A percentile compares a stretch with the other conserved stretches of the same genome.
Evolutionary conservation across 2,888 invertebrate genomes (phyloP).

Genomic region (Tiphia femorata): DNA sequence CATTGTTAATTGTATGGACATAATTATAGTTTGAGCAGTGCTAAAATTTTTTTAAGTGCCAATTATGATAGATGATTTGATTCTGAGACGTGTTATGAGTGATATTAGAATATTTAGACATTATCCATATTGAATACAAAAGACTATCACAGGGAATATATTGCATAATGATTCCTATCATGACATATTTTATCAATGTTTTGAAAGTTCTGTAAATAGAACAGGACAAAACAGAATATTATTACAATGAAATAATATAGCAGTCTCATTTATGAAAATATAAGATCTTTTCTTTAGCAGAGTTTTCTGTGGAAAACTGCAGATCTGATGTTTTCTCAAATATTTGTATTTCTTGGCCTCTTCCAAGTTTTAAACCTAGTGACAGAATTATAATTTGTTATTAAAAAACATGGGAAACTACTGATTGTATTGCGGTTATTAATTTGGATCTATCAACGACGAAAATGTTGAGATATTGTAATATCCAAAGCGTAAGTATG

Average conservation of each 20-base stretch:
- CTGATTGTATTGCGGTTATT: slow-evolving; percentile 10
- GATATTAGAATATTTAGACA: background rate
- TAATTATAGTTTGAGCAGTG: too few relatives aligned
- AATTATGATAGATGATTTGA: too few relatives aligned
- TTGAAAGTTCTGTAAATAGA: slow-evolving; percentile 10
- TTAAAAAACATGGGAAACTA: slow-evolving; percentile 17
- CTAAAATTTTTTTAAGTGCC: too few relatives aligned
- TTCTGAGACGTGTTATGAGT: too few relatives aligned
- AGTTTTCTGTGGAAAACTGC: slow-evolving; percentile 13
- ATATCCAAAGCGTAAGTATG: too few relatives aligned
- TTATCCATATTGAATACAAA: slow-evolving; percentile 23
- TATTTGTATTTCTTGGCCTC: slow-evolving; percentile 13
- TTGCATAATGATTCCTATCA: slow-evolving; percentile 24
- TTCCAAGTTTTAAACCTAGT: slow-evolving; percentile 17
- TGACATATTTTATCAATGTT: slow-evolving; percentile 15
- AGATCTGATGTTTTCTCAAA: slow-evolving; percentile 20
- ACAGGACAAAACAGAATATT: slow-evolving; percentile 24
- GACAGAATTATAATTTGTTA: slow-evolving; percentile 8
- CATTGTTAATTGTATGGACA: too few relatives aligned
- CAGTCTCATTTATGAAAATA: slow-evolving; percentile 30
- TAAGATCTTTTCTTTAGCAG: slow-evolving; percentile 24
- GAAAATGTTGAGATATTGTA: slow-evolving; percentile 9
- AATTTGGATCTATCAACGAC: slow-evolving; percentile 14
- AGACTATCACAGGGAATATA: slow-evolving; percentile 33
- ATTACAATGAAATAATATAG: slow-evolving; percentile 23